These are phyloP conservation scores for Caenorhabditis briggsae DNA, from an alignment of 1,140 invertebrate species.

Conservation along the genomic window DNA sequence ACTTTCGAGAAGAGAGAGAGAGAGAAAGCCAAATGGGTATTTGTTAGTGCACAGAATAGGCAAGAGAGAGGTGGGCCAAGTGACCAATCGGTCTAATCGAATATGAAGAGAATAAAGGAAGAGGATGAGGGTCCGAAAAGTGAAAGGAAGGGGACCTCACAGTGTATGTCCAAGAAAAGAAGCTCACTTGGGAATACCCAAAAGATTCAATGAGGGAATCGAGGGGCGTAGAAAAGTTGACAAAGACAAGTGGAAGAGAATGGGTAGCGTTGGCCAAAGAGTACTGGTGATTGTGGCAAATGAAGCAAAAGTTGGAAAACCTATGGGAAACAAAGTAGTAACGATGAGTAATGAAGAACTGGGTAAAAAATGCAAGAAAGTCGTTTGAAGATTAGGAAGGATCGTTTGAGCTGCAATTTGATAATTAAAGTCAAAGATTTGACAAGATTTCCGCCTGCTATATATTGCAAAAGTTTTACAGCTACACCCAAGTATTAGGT, in stretches of 20 bases:
- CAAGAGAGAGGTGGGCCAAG: not conserved
- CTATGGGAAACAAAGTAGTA: not conserved
- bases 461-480: too few relatives aligned
- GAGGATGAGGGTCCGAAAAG: not conserved
- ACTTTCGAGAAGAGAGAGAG: too few relatives aligned
- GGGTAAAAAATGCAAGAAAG: too few relatives aligned
- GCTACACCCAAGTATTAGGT: too few relatives aligned
- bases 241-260: constrained; percentile 48
- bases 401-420: too few relatives aligned
- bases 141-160: constrained; percentile 35
- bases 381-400: too few relatives aligned
- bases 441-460: too few relatives aligned
- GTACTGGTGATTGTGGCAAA: constrained; percentile 34
- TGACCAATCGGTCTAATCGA: constrained; percentile 43
- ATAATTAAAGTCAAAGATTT: too few relatives aligned
- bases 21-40: too few relatives aligned
- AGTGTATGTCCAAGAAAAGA: constrained; percentile 5
- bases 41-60: not conserved
- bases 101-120: constrained; percentile 45
- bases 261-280: constrained; percentile 3
- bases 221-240: not conserved
- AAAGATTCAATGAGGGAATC: constrained; percentile 11
- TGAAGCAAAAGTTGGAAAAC: constrained; percentile 7
- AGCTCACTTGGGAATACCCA: constrained; percentile 35
- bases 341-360: not conserved